Conservation (phyloP, 1,140 invertebrate species). For the Drosophila insularis region DNA sequence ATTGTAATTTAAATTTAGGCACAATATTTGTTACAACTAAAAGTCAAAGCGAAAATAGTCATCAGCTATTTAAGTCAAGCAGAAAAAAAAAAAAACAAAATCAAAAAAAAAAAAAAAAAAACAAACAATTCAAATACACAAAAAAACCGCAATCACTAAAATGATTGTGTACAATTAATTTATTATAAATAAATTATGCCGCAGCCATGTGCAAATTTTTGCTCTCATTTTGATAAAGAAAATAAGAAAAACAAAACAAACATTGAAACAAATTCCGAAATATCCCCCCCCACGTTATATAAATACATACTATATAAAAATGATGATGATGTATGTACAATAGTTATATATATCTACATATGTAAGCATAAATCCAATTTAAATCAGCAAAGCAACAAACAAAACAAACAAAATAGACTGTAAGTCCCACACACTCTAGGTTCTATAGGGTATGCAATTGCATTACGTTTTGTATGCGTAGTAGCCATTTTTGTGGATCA, state of each 20-base stretch:
- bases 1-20: slow-evolving; percentile 73
- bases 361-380: slow-evolving; percentile 42
- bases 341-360: slow-evolving; percentile 26
- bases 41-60: slow-evolving; percentile 52
- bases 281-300: slow-evolving; percentile 39
- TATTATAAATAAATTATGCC: slow-evolving; percentile 75
- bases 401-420: slow-evolving; percentile 72
- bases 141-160: slow-evolving; percentile 31
- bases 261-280: slow-evolving; percentile 21
- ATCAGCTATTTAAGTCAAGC: slow-evolving; percentile 51
- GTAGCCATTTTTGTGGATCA: slow-evolving; percentile 75
- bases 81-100: slow-evolving; percentile 11
- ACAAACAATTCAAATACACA: slow-evolving; percentile 21
- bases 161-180: slow-evolving; percentile 67
- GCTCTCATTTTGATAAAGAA: slow-evolving; percentile 25
- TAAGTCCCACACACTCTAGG: slow-evolving; percentile 62
- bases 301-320: slow-evolving; percentile 15
- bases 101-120: slow-evolving; percentile 3
- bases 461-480: slow-evolving; percentile 74
- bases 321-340: slow-evolving; percentile 6
- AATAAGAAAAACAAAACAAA: slow-evolving; percentile 31
- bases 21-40: slow-evolving; percentile 70
- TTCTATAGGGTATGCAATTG: slow-evolving; percentile 69
- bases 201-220: slow-evolving; percentile 27
- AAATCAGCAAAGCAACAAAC: slow-evolving; percentile 55